These are phyloP conservation scores for Nanorana parkeri DNA, from an alignment of 2,113 vertebrate species.

Conservation along the genomic window DNA sequence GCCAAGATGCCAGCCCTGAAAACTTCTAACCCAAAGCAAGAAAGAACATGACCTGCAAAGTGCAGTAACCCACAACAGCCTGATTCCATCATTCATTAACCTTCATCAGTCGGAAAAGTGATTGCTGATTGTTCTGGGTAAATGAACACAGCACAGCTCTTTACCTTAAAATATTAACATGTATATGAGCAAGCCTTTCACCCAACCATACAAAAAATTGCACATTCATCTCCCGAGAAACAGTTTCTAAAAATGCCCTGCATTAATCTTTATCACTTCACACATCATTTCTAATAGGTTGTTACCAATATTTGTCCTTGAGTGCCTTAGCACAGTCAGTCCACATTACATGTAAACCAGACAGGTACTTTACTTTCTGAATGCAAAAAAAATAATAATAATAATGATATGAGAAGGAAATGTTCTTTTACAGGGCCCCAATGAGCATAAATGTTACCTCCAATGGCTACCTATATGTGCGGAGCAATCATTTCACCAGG, in stretches of 20 bases:
- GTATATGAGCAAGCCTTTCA: too few species aligned
- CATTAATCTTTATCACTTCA: constrained; percentile 45
- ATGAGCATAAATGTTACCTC: constrained; percentile 46
- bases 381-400: constrained; percentile 32
- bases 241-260: constrained; percentile 26
- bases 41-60: too few species aligned
- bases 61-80: too few species aligned
- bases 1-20: too few species aligned
- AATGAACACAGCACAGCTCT: too few species aligned
- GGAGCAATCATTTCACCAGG: constrained; percentile 49
- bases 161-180: too few species aligned
- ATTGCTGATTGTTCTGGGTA: too few species aligned
- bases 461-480: constrained; percentile 34
- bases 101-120: too few species aligned
- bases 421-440: constrained; percentile 43
- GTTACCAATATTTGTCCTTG: constrained; percentile 40
- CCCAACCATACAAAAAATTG: too few species aligned
- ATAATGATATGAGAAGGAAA: constrained; percentile 37
- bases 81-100: too few species aligned
- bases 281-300: constrained; percentile 46
- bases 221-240: constrained; percentile 44
- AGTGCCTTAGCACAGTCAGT: constrained; percentile 26
- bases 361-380: constrained; percentile 36
- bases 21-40: too few species aligned
- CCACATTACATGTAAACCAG: constrained; percentile 47